Evolutionary conservation across 2,797 vertebrate species (phyloP).

Genomic region (Phataginus tetradactyla): DNA sequence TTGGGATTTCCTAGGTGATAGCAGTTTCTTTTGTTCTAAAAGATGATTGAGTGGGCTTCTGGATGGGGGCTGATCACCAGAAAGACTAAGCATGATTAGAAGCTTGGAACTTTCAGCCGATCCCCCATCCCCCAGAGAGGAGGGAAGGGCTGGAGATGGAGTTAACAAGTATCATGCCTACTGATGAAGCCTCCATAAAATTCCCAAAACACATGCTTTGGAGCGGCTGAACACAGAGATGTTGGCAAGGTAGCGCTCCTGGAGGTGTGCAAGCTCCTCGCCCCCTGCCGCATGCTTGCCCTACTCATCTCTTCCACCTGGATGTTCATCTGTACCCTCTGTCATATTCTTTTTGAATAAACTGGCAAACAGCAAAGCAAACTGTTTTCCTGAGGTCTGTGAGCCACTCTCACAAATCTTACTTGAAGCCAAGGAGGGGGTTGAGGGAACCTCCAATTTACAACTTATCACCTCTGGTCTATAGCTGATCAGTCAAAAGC

Average conservation of each 20-base stretch:
- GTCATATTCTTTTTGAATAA: not conserved
- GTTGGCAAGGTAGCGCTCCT: not conserved
- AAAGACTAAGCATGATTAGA: not conserved
- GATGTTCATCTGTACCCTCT: not conserved
- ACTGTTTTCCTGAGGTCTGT: not conserved
- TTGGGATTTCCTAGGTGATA: not conserved
- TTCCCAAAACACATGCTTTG: not conserved
- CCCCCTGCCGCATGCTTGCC: not conserved
- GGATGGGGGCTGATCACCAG: not conserved
- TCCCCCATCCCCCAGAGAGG: not conserved
- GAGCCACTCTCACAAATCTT: not conserved
- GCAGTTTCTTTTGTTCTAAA: not conserved
- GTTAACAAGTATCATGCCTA: not conserved
- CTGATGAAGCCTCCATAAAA: not conserved
- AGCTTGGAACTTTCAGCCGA: not conserved
- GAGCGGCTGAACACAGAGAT: not conserved
- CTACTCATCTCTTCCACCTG: not conserved
- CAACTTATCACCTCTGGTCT: not conserved
- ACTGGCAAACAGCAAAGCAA: not conserved
- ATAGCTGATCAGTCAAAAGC: not conserved
- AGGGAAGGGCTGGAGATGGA: not conserved
- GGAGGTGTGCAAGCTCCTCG: not conserved
- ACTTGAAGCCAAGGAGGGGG: not conserved
- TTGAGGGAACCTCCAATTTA: not conserved
- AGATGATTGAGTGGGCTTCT: not conserved